Conservation (phyloP, 37 sponge, comb jelly and placozoan species). For the Spongilla lacustris region DNA sequence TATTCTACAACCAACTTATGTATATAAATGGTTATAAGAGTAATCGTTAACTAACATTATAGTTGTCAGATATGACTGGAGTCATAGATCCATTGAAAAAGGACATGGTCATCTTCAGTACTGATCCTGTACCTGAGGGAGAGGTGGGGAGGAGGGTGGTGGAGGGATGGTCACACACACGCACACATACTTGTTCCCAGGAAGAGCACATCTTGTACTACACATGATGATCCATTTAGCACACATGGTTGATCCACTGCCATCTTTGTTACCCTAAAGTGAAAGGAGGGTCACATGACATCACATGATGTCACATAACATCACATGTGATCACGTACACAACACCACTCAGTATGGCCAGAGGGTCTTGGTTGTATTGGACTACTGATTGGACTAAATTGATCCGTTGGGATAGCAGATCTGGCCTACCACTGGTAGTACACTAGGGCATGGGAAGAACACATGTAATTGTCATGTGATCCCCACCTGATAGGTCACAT, state of each 20-base stretch:
- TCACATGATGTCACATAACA: background rate
- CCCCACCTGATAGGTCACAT: background rate
- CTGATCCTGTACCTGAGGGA: background rate
- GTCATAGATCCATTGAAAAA: background rate
- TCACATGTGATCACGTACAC: background rate
- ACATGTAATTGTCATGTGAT: background rate
- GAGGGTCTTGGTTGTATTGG: background rate
- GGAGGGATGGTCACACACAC: background rate
- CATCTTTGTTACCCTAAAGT: background rate
- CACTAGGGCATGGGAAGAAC: background rate
- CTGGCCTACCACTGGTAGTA: background rate
- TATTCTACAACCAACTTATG: too few species aligned
- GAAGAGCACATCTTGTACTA: background rate
- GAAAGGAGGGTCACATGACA: too few species aligned
- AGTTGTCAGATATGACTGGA: background rate
- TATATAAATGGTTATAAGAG: too few species aligned
- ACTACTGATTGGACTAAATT: background rate
- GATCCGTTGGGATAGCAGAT: background rate
- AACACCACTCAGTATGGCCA: background rate
- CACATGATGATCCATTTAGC: conserved; percentile 7
- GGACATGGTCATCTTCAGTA: background rate
- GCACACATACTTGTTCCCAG: background rate
- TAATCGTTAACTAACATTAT: too few species aligned
- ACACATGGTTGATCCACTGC: background rate
- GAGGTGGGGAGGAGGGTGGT: background rate